A percentile compares a stretch with the other conserved stretches of the same genome.
Conservation (phyloP, 2,888 invertebrate genomes). For the Cheilosia variabilis region DNA sequence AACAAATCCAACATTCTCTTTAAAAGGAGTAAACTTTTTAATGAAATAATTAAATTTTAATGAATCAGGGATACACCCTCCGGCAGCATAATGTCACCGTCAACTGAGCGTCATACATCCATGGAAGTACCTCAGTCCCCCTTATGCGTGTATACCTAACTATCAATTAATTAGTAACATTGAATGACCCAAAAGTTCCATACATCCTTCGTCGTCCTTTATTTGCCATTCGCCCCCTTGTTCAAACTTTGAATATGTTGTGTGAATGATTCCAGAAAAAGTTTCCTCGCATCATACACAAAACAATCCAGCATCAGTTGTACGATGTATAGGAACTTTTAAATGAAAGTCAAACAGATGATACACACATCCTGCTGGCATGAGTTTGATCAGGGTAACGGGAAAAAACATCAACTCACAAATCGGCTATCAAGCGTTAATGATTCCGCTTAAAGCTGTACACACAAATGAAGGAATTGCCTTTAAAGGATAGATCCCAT, state of each 20-base stretch:
- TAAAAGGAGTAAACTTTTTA: conserved; percentile 25
- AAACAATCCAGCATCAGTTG: conserved; percentile 6
- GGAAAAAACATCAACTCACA: neutral
- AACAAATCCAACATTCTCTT: neutral
- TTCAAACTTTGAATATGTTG: conserved; percentile 28
- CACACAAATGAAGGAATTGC: conserved; percentile 11
- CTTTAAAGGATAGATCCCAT: conserved; percentile 9
- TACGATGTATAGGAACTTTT: conserved; percentile 24
- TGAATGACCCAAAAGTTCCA: conserved; percentile 29
- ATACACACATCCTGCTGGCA: conserved; percentile 12
- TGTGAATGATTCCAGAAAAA: conserved; percentile 9
- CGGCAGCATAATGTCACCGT: conserved; percentile 6
- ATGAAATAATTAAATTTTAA: conserved; percentile 59
- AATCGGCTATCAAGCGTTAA: conserved; percentile 47
- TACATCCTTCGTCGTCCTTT: conserved; percentile 14
- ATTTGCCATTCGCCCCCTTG: neutral
- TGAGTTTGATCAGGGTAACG: conserved; percentile 3
- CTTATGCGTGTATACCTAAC: conserved; percentile 1
- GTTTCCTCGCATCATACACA: neutral
- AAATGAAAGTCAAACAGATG: conserved; percentile 50
- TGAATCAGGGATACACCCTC: conserved; percentile 23
- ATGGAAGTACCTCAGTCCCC: neutral
- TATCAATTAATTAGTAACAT: conserved; percentile 43
- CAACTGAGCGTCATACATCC: neutral
- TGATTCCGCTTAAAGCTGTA: conserved; percentile 25